Evolutionary conservation across 2,797 vertebrate species (phyloP).

Genomic region (Aplochiton taeniatus): DNA sequence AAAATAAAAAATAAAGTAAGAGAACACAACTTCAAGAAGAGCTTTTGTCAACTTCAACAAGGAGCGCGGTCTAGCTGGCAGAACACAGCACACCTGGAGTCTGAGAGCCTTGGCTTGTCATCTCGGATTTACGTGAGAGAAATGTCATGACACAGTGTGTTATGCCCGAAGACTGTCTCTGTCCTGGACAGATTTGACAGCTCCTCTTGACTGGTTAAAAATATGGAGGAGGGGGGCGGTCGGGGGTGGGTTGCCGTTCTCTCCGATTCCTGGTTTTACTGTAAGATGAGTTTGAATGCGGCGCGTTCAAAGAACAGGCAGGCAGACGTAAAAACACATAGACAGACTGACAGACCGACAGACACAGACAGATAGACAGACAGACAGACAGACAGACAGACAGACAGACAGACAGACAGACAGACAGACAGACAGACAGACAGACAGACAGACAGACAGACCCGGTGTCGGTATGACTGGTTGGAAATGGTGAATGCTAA

Average conservation of each 20-base stretch:
- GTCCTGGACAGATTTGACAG: conserved; percentile 49
- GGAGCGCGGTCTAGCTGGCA: conserved; percentile 4
- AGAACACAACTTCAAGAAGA: too few species aligned
- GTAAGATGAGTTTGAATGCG: too few species aligned
- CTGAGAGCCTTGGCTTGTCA: conserved; percentile 56
- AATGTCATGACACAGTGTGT: conserved; percentile 60
- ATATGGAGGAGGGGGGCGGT: not conserved
- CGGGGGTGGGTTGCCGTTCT: too few species aligned
- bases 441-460: not conserved
- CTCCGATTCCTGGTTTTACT: too few species aligned
- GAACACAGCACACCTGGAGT: conserved; percentile 49
- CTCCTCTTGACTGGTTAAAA: conserved; percentile 41
- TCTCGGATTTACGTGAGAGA: conserved; percentile 56
- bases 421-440: conserved; percentile 16
- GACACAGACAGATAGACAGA: too few species aligned
- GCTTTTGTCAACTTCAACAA: too few species aligned
- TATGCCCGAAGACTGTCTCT: conserved; percentile 52
- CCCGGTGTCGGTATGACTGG: conserved; percentile 16
- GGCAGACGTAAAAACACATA: not conserved
- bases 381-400: conserved; percentile 27
- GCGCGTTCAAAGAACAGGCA: conserved; percentile 6
- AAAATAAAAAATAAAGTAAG: too few species aligned
- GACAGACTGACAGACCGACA: too few species aligned
- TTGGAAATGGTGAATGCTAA: conserved; percentile 55
- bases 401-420: conserved; percentile 12